Percentiles rank a stretch among this genome's conserved stretches.
Conservation (phyloP, 2,797 vertebrate species). For the Etheostoma nigrum region DNA sequence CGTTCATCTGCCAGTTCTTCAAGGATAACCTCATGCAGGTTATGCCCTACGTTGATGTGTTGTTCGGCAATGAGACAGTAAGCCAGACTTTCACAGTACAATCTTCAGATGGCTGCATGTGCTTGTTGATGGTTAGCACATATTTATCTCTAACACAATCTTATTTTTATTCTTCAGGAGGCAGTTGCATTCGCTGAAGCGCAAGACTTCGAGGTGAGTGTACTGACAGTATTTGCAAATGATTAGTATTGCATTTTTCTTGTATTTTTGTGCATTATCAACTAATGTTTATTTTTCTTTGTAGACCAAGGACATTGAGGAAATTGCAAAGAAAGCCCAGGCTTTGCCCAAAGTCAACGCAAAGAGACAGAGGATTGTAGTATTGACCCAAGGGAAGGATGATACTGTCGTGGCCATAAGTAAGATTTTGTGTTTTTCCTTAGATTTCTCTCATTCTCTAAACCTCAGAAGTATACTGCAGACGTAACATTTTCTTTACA, state of each 20-base stretch:
- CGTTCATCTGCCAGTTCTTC: constrained; percentile 97
- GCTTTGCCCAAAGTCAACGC: constrained; percentile 92
- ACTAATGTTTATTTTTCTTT: constrained; percentile 42
- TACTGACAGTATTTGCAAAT: background rate
- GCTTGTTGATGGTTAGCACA: constrained; percentile 2
- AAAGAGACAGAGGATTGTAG: constrained; percentile 90
- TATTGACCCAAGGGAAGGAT: constrained; percentile 95
- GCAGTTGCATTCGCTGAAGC: constrained; percentile 93
- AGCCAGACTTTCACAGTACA: constrained; percentile 51
- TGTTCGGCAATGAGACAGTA: constrained; percentile 97
- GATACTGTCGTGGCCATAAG: constrained; percentile 90
- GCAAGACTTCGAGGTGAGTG: constrained; percentile 95
- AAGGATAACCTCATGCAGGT: constrained; percentile 96
- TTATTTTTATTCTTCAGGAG: constrained; percentile 87
- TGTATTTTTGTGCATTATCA: background rate
- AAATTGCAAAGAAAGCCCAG: constrained; percentile 93
- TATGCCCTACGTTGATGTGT: constrained; percentile 94
- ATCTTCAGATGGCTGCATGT: background rate
- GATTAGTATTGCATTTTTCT: background rate
- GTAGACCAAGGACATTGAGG: constrained; percentile 93
- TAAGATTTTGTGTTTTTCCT: constrained; percentile 65
- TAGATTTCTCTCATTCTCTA: background rate
- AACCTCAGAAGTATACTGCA: constrained; percentile 37
- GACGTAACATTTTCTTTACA: constrained; percentile 27
- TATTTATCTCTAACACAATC: background rate